Evolutionary conservation across 30 jellyfish, hydroid and myxozoan species (phyloP).

Genomic region (Calvadosia cruxmelitensis): DNA sequence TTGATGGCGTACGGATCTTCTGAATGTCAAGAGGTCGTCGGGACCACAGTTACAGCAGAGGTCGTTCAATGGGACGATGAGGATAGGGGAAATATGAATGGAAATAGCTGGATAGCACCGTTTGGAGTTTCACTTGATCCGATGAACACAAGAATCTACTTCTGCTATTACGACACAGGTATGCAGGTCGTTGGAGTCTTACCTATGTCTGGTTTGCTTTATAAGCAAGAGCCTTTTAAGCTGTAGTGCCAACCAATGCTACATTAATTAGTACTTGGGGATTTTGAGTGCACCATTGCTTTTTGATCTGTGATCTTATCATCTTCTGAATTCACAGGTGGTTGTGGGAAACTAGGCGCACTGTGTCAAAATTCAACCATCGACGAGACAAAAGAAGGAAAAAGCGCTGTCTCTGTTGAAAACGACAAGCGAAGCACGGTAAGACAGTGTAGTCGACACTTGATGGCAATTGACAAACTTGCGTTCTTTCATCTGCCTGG

Average conservation of each 20-base stretch:
- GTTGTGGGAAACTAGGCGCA: conserved; percentile 52
- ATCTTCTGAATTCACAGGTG: too few relatives aligned
- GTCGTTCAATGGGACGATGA: conserved; percentile 87
- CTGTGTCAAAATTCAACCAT: conserved; percentile 36
- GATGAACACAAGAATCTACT: conserved; percentile 60
- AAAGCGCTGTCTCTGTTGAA: conserved; percentile 19
- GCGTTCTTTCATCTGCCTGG: too few relatives aligned
- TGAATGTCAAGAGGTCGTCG: conserved; percentile 59
- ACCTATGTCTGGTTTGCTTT: too few relatives aligned
- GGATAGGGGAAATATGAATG: conserved; percentile 63
- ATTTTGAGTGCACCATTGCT: too few relatives aligned
- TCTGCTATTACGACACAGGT: conserved; percentile 68
- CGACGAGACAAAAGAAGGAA: conserved; percentile 37
- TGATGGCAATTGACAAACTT: too few relatives aligned
- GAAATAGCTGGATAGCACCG: conserved; percentile 46
- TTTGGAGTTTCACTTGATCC: conserved; percentile 41
- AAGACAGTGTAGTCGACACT: neutral
- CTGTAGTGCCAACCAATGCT: too few relatives aligned
- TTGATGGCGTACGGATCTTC: conserved; percentile 63
- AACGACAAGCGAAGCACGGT: neutral
- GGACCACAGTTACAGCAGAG: conserved; percentile 43
- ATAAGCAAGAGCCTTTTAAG: too few relatives aligned
- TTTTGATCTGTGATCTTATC: too few relatives aligned
- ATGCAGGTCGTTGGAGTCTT: too few relatives aligned
- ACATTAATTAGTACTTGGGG: too few relatives aligned